A percentile compares a stretch with the other conserved stretches of the same genome.
phyloP scores from a whole-genome alignment of 2,113 vertebrate genomes.

The Oreochromis spilurus region DNA sequence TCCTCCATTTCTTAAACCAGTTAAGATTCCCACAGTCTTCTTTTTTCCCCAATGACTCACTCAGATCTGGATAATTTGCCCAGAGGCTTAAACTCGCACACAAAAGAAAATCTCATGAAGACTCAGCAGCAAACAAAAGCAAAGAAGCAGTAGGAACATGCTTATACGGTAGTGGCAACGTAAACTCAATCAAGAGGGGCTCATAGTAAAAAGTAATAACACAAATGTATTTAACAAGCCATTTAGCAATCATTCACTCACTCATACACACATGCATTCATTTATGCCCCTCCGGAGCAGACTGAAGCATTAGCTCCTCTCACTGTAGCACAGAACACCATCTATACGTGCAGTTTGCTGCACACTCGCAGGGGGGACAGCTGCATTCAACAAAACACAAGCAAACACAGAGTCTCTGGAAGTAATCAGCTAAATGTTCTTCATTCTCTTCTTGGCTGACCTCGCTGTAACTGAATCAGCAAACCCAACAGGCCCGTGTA shows the following conservation, averaged over 20 bases:
- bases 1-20: background rate
- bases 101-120: background rate
- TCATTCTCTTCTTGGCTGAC: background rate
- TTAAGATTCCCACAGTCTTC: slow-evolving; percentile 1
- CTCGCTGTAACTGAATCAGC: background rate
- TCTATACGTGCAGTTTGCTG: background rate
- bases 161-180: background rate
- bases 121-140: background rate
- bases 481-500: background rate
- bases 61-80: background rate
- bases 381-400: background rate
- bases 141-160: background rate
- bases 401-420: background rate
- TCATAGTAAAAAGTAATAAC: background rate
- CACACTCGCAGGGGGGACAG: background rate
- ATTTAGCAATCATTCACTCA: background rate
- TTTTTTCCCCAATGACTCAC: slow-evolving; percentile 26
- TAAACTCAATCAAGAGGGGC: background rate
- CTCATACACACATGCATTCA: background rate
- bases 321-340: background rate
- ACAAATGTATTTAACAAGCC: background rate
- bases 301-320: background rate
- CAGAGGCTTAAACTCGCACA: background rate
- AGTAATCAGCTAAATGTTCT: background rate
- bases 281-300: background rate